Conservation (phyloP, 2,888 invertebrate genomes). For the Tetanocera ferruginea region DNA sequence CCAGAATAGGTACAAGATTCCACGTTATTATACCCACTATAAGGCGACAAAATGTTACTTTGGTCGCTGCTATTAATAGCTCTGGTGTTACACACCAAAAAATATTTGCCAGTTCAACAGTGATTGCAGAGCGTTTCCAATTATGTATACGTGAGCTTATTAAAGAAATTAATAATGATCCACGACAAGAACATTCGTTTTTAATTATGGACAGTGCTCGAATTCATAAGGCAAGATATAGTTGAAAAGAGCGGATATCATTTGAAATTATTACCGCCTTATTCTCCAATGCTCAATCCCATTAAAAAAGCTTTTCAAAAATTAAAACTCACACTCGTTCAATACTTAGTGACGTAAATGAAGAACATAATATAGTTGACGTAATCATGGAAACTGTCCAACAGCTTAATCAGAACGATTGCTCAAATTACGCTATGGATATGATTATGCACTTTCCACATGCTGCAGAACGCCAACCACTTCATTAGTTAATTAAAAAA, state of each 20-base stretch:
- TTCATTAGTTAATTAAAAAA: too few species aligned
- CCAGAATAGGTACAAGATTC: too few species aligned
- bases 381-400: neutral
- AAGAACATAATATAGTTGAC: constrained; percentile 3
- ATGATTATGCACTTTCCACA: neutral
- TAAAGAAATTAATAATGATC: neutral
- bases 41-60: too few species aligned
- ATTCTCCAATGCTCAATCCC: constrained; percentile 27
- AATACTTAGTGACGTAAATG: constrained; percentile 6
- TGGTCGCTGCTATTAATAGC: too few species aligned
- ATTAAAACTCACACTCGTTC: constrained; percentile 12
- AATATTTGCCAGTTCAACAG: too few species aligned
- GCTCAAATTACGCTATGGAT: neutral
- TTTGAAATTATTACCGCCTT: neutral
- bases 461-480: neutral
- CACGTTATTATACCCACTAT: too few species aligned
- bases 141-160: too few species aligned
- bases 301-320: constrained; percentile 16
- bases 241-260: neutral
- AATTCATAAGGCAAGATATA: neutral
- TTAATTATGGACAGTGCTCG: neutral
- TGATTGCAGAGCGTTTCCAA: too few species aligned
- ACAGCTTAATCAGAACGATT: neutral
- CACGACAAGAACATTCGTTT: neutral
- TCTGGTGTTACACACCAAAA: too few species aligned